Percentiles rank a stretch among this genome's conserved stretches.
These are phyloP conservation scores for Pseudomyrmex cubaensis DNA, from an alignment of 1,140 invertebrate genomes.

Conservation along the genomic window DNA sequence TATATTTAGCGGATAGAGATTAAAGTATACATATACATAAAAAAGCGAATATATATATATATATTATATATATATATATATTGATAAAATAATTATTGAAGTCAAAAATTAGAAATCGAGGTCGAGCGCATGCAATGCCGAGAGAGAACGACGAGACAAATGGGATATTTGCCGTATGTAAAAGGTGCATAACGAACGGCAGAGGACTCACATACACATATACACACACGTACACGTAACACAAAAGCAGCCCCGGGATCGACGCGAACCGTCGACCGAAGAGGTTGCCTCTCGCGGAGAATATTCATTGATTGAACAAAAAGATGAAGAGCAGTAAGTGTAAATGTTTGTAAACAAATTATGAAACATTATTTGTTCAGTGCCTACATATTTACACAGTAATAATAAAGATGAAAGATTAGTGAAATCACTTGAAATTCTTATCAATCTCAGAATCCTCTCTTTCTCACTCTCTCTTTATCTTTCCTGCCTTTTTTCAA, in stretches of 20 bases:
- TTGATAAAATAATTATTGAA: slow-evolving; percentile 82
- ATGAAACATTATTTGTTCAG: slow-evolving; percentile 86
- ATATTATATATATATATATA: slow-evolving; percentile 74
- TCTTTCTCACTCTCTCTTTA: no score
- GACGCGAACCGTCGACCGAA: slow-evolving; percentile 44
- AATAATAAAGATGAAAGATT: slow-evolving; percentile 85
- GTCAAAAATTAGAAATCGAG: slow-evolving; percentile 80
- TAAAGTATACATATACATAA: slow-evolving; percentile 82
- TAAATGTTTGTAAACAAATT: slow-evolving; percentile 86
- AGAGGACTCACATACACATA: not conserved
- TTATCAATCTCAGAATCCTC: not conserved
- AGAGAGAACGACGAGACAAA: slow-evolving; percentile 57
- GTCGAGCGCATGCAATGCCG: slow-evolving; percentile 80
- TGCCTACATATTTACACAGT: slow-evolving; percentile 85
- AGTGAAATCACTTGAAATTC: slow-evolving; percentile 74
- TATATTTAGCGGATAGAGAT: slow-evolving; percentile 82
- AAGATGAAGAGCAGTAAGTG: slow-evolving; percentile 82
- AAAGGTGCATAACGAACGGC: slow-evolving; percentile 63
- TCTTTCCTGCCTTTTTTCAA: not conserved
- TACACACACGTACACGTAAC: slow-evolving; percentile 65
- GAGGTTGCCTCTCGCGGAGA: slow-evolving; percentile 77
- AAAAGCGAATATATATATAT: slow-evolving; percentile 75
- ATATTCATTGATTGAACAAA: slow-evolving; percentile 81
- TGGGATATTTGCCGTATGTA: slow-evolving; percentile 69
- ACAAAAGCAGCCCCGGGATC: slow-evolving; percentile 66